Evolutionary conservation across 2,888 invertebrate genomes (phyloP).

Genomic region (Parascotia fuliginaria): DNA sequence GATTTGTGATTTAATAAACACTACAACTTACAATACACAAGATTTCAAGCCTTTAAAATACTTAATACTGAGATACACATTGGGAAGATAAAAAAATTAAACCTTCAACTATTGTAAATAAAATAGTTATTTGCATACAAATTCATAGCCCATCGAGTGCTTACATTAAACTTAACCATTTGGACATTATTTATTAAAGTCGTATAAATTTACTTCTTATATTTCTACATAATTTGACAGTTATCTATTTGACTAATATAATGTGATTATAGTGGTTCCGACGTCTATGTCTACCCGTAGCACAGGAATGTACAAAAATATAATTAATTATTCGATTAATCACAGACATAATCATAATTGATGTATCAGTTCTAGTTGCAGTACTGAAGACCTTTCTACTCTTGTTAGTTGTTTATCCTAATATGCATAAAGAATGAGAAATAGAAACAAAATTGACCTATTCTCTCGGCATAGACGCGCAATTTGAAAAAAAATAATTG

Average conservation of each 20-base stretch:
- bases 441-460: no score
- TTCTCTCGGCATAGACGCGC: no score
- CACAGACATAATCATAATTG: conserved; percentile 66
- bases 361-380: conserved; percentile 43
- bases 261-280: conserved; percentile 37
- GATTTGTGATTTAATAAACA: conserved; percentile 31
- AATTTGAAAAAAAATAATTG: no score
- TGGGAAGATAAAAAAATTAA: conserved; percentile 42
- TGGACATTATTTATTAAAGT: conserved; percentile 42
- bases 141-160: conserved; percentile 50
- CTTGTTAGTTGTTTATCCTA: neutral
- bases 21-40: conserved; percentile 19
- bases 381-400: conserved; percentile 17
- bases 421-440: neutral
- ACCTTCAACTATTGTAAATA: conserved; percentile 44
- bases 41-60: conserved; percentile 29
- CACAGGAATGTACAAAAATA: conserved; percentile 83
- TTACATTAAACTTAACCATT: conserved; percentile 38
- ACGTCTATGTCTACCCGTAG: conserved; percentile 71
- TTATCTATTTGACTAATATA: conserved; percentile 36
- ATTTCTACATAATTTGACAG: conserved; percentile 52
- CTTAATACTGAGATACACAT: conserved; percentile 59
- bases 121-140: conserved; percentile 43
- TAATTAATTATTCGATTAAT: conserved; percentile 71
- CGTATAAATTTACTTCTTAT: conserved; percentile 44